A percentile compares a stretch with the other conserved stretches of the same genome.
Conservation (phyloP, 2,888 invertebrate species). For the Eupithecia abbreviata region DNA sequence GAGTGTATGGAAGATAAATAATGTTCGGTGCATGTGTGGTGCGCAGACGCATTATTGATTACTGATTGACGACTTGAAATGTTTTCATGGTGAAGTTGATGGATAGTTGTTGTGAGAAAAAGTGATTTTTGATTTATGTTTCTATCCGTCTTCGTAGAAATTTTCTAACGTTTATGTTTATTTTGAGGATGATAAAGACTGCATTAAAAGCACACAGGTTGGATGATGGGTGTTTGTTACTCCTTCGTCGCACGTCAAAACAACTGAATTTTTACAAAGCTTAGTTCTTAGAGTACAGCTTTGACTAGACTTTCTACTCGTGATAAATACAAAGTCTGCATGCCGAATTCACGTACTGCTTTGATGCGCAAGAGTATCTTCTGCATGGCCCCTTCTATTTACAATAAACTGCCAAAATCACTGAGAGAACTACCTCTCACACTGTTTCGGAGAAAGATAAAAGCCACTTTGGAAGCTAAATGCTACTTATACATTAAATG, state of each 20-base stretch:
- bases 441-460: no score
- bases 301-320: no score
- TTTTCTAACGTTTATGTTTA: not conserved
- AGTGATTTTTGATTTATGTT: constrained; percentile 44
- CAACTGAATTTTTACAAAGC: not conserved
- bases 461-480: no score
- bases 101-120: constrained; percentile 36
- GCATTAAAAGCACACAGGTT: not conserved
- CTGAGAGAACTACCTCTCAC: no score
- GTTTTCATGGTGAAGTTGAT: constrained; percentile 48
- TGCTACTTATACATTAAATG: no score
- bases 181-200: not conserved
- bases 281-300: no score
- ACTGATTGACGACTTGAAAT: constrained; percentile 66
- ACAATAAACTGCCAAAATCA: no score
- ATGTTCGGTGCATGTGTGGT: constrained; percentile 66
- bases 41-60: constrained; percentile 61
- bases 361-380: no score
- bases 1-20: constrained; percentile 61
- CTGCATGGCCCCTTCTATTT: no score
- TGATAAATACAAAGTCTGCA: no score
- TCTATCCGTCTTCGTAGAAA: constrained; percentile 7
- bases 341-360: no score
- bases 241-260: not conserved
- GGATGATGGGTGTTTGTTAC: not conserved